Evolutionary conservation across 2,113 vertebrate species (phyloP), one percentile per base, ranked within the genome.

Genomic region (Megaptera novaeangliae): DNA sequence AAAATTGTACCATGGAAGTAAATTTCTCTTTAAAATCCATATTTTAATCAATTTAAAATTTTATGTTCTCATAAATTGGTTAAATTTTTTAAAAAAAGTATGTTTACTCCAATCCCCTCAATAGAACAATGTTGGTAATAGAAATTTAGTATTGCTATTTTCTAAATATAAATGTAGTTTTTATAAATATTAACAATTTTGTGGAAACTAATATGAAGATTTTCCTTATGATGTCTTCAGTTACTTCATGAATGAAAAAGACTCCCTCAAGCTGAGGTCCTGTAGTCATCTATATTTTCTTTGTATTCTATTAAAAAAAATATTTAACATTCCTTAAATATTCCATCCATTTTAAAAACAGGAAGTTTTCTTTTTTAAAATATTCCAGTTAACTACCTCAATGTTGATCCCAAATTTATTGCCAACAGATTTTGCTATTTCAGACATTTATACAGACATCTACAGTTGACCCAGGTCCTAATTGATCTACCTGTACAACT

Each of bases 1-100:
- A 94, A 97, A 98, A 97, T 71, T 95, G 91, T 96, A 92, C 93
- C 64, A 46, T 85, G 7, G 41, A 83, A n/a, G 1, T 36, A 29
- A 2, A 66, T 72, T 39, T 86, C 41, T 78, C 21, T 92, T 80
- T 25, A 55, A 34, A 49, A 83, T 71, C 4, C 8, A 68, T 74
- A 31, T 64, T 20, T 88, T 71, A 44, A 92, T 74, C 31, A 57
- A 36, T 31, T 72, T 87, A 89, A 77, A 31, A 36, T 31, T 90
- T 74, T 84, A 57, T 57, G 5, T 12, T 46, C 11, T 88, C 71
- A 34, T 2, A 77, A 46, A 63, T 6, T 82, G 3, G 3, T 44
- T 86, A 86, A 68, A 29, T 39, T 34, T n/a, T 59, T 55, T 57
- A 0, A 41, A 34, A 89, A 89, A 80, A 57, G 61, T 39, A 17